Evolutionary conservation across 2,113 vertebrate genomes (phyloP).

Genomic region (Bettongia penicillata): DNA sequence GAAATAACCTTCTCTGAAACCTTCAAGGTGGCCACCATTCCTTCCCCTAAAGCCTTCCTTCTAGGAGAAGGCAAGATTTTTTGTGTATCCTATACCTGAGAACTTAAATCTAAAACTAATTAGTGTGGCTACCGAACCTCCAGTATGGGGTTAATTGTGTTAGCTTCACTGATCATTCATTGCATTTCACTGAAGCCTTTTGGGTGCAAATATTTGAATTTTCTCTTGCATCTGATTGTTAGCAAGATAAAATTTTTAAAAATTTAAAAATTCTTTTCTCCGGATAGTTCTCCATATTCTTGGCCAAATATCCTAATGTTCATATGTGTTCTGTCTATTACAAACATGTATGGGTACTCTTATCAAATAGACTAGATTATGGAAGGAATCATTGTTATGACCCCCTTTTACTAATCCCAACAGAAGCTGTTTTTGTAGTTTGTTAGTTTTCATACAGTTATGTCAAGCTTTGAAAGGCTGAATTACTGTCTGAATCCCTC

Average conservation of each 20-base stretch:
- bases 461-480: background rate
- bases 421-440: background rate
- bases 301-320: background rate
- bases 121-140: constrained; percentile 64
- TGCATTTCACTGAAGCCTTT: constrained; percentile 49
- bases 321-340: background rate
- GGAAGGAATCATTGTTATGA: constrained; percentile 21
- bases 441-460: background rate
- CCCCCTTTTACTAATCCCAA: constrained; percentile 24
- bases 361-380: constrained; percentile 31
- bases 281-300: constrained; percentile 21
- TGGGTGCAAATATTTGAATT: constrained; percentile 60
- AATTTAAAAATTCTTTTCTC: background rate
- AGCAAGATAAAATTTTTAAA: constrained; percentile 56
- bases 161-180: constrained; percentile 65
- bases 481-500: background rate
- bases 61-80: constrained; percentile 68
- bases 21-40: background rate
- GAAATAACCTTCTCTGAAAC: constrained; percentile 35
- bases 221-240: constrained; percentile 60
- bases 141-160: constrained; percentile 50
- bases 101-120: constrained; percentile 68
- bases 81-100: constrained; percentile 64
- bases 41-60: constrained; percentile 43
- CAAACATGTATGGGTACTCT: constrained; percentile 16